These are phyloP conservation scores for Epinephelus fuscoguttatus DNA, from an alignment of 2,113 vertebrate species.

Conservation along the genomic window DNA sequence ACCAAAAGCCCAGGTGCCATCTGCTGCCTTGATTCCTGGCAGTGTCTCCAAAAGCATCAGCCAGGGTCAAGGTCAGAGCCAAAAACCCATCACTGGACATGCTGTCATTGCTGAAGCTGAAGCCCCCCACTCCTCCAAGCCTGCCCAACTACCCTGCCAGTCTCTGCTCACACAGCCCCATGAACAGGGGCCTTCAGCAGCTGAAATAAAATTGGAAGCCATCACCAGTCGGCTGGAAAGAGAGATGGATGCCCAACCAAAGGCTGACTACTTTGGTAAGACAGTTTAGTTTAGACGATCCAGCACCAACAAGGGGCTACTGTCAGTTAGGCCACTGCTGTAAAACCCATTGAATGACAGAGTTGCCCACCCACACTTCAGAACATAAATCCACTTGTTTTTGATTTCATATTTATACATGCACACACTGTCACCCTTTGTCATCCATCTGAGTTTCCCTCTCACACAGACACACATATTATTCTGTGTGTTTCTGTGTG, in stretches of 20 bases:
- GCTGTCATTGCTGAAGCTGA: conserved; percentile 55
- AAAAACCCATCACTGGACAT: conserved; percentile 35
- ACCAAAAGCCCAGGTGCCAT: conserved; percentile 40
- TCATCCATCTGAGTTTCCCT: conserved; percentile 13
- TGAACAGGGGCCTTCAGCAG: conserved; percentile 86
- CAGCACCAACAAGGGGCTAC: conserved; percentile 21
- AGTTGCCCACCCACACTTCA: conserved; percentile 31
- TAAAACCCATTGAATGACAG: conserved; percentile 8
- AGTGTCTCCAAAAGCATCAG: conserved; percentile 55
- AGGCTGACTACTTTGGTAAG: conserved; percentile 97
- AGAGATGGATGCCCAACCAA: conserved; percentile 93
- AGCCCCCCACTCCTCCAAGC: conserved; percentile 69
- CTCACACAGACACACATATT: neutral
- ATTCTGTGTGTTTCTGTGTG: neutral
- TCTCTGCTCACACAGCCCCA: conserved; percentile 73
- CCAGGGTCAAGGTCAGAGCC: conserved; percentile 58
- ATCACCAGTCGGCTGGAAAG: conserved; percentile 93
- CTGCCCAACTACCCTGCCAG: conserved; percentile 86
- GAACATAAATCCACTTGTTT: conserved; percentile 41
- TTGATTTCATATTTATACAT: conserved; percentile 14
- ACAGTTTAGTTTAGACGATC: conserved; percentile 35
- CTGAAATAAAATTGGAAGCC: conserved; percentile 93
- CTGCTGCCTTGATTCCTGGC: conserved; percentile 24
- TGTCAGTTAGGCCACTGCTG: conserved; percentile 22
- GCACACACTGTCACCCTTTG: conserved; percentile 19